Percentiles rank a stretch among this genome's conserved stretches.
phyloP scores from a whole-genome alignment of 2,888 invertebrate genomes.

The Timema cristinae region DNA sequence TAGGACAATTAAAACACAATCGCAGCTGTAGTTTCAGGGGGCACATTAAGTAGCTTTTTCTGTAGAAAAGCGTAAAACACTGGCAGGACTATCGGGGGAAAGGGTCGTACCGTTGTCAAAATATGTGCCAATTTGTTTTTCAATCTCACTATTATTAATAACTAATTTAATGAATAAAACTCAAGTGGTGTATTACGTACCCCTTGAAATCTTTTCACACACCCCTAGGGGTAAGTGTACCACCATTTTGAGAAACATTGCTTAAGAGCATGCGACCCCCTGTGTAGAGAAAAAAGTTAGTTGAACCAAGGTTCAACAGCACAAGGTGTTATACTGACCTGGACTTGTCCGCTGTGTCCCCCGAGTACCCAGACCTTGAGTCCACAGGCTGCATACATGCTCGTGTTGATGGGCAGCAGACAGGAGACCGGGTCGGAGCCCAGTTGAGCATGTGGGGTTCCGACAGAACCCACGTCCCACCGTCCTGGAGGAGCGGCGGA shows the following conservation, averaged over 20 bases:
- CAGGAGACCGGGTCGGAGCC: constrained; percentile 71
- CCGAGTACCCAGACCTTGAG: constrained; percentile 79
- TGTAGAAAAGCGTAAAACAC: too few relatives aligned
- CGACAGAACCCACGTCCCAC: constrained; percentile 68
- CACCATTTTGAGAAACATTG: neutral
- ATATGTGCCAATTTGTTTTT: too few relatives aligned
- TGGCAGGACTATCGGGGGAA: too few relatives aligned
- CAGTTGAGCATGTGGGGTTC: constrained; percentile 68
- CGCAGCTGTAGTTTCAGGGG: too few relatives aligned
- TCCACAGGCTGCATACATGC: constrained; percentile 82
- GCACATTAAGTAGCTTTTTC: too few relatives aligned
- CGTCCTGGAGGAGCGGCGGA: constrained; percentile 58
- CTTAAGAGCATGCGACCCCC: neutral
- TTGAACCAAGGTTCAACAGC: neutral
- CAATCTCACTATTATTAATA: too few relatives aligned
- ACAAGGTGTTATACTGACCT: constrained; percentile 41
- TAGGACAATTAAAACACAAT: too few relatives aligned
- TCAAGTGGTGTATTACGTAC: too few relatives aligned
- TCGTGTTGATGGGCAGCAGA: constrained; percentile 53
- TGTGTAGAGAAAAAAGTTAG: neutral
- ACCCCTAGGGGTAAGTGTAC: neutral
- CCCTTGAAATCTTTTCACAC: neutral
- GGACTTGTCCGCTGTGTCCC: constrained; percentile 71
- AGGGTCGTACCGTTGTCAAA: too few relatives aligned
- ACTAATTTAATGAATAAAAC: too few relatives aligned